These are phyloP conservation scores for Nudaria mundana DNA, from an alignment of 2,888 invertebrate genomes.

Conservation along the genomic window DNA sequence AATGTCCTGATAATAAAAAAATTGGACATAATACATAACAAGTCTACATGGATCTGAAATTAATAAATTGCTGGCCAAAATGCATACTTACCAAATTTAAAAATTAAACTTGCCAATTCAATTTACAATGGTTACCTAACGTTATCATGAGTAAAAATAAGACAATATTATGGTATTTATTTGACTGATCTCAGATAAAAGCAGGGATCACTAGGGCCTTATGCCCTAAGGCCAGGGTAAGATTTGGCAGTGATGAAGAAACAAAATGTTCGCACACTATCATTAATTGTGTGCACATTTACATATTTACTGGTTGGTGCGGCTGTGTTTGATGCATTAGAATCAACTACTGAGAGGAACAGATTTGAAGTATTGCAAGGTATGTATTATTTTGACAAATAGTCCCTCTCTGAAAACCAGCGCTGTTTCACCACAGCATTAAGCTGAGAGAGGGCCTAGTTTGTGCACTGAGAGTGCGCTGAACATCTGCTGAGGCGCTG, in stretches of 20 bases:
- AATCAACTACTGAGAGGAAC: slow-evolving; percentile 97
- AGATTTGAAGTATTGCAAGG: slow-evolving; percentile 94
- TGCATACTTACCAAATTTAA: slow-evolving; percentile 43
- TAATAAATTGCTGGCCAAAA: slow-evolving; percentile 36
- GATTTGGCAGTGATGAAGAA: slow-evolving; percentile 94
- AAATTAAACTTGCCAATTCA: slow-evolving; percentile 24
- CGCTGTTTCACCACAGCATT: too few species aligned
- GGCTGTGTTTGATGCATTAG: slow-evolving; percentile 98
- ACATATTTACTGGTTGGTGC: slow-evolving; percentile 99
- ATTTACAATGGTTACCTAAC: slow-evolving; percentile 59
- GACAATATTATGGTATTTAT: slow-evolving; percentile 41
- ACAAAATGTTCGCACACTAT: slow-evolving; percentile 99
- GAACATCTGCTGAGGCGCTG: too few species aligned
- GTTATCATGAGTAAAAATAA: slow-evolving; percentile 31
- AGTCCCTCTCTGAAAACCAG: too few species aligned
- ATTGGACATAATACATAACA: slow-evolving; percentile 52
- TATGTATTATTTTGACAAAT: slow-evolving; percentile 49
- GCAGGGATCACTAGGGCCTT: slow-evolving; percentile 50
- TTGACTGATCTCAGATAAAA: slow-evolving; percentile 45
- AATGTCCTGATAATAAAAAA: slow-evolving; percentile 27
- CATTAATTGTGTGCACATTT: slow-evolving; percentile 99
- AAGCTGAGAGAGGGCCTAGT: too few species aligned
- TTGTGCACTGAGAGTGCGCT: too few species aligned
- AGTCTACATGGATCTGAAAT: slow-evolving; percentile 30
- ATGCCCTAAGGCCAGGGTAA: slow-evolving; percentile 61